phyloP scores from a whole-genome alignment of 37 sponge, comb jelly and placozoan genomes.

The Eunapius fragilis region DNA sequence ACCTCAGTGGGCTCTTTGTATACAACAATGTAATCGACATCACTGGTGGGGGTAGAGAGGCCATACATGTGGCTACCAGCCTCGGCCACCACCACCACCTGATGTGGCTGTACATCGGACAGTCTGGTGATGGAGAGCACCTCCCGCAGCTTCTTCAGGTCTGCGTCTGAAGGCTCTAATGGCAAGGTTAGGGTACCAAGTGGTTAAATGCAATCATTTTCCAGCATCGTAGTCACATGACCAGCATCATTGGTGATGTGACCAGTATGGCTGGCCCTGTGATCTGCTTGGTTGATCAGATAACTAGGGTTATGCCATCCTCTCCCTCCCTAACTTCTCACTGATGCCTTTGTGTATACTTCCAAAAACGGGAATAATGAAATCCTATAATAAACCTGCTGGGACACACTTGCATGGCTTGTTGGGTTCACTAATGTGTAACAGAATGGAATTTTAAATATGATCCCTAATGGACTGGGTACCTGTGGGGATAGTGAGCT shows the following conservation, averaged over 20 bases:
- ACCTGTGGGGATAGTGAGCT: constrained; percentile 1
- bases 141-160: constrained; percentile 6
- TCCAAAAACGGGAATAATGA: too few relatives aligned
- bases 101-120: constrained; percentile 3
- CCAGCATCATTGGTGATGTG: neutral
- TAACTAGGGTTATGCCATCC: too few relatives aligned
- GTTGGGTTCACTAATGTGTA: too few relatives aligned
- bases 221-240: neutral
- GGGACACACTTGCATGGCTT: too few relatives aligned
- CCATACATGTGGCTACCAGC: constrained; percentile 69
- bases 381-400: too few relatives aligned
- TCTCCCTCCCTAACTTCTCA: too few relatives aligned
- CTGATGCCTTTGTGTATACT: too few relatives aligned
- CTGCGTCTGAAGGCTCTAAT: constrained; percentile 3
- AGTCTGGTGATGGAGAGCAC: constrained; percentile 9
- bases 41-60: constrained; percentile 70
- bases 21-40: constrained; percentile 76
- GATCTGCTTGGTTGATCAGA: too few relatives aligned
- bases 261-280: too few relatives aligned
- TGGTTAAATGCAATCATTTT: neutral
- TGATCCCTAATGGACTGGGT: neutral
- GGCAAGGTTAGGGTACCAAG: neutral
- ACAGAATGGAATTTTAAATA: too few relatives aligned
- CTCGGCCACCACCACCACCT: constrained; percentile 52
- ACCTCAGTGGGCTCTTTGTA: constrained; percentile 47